Evolutionary conservation across 2,888 invertebrate species (phyloP), one percentile per base, ranked within the genome.

Genomic region (Cephonodes hylas): DNA sequence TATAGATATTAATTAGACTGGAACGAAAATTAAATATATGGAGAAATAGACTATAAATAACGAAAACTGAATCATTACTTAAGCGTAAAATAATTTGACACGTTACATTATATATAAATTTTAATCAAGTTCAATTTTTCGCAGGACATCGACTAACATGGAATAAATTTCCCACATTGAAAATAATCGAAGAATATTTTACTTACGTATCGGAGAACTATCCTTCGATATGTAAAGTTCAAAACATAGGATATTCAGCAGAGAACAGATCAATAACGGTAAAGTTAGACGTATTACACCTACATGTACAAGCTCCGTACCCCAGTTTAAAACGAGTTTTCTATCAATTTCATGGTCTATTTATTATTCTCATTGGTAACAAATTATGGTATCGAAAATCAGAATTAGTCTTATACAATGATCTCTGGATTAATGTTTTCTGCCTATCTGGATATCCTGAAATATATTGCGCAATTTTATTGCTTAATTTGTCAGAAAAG

Each of bases 101-200:
- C n/a, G n/a, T n/a, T n/a, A n/a, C n/a, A n/a, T n/a, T n/a, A n/a
- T n/a, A n/a, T n/a, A n/a, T n/a, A n/a, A n/a, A n/a, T n/a, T n/a
- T n/a, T n/a, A n/a, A n/a, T n/a, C n/a, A n/a, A n/a, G n/a, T n/a
- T n/a, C n/a, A n/a, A n/a, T 27, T 60, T 45, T 63, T 48, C 20
- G 6, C 70, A 84, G 84, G 84, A 53, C 81, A 83, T 66, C 71
- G 82, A 34, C 65, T 83, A 58, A 68, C 67, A 48, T 84, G 77
- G 76, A 67, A 71, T 0, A 66, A 70, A 18, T 84, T 72, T 58
- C 83, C 82, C n/a, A 69, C 75, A 8, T 59, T 75, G 42, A 62
- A 68, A 57, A 65, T 79, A 4, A 77, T 84, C 15, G 68, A 81
- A 5, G 81, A 83, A 62, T 84, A 75, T 64, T 71, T 75, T 20